Base-by-base conservation (phyloP, 1,140 invertebrate genomes). In the Helicoverpa armigera region DNA sequence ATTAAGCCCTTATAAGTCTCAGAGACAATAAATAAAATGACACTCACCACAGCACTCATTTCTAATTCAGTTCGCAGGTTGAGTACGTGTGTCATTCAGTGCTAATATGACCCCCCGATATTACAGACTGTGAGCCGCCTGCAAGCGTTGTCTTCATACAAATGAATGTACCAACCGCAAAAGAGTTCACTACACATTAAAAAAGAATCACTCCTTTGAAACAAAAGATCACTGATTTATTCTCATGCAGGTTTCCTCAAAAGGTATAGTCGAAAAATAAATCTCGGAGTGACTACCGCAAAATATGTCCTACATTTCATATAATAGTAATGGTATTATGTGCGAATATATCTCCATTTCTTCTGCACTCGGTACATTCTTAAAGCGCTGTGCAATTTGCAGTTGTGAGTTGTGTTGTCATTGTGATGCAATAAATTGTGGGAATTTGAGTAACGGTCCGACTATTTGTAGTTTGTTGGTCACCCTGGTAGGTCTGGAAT, bases 21-120 rank as follows among this genome's bases (percentile, higher is more conserved):
- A 54, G 23, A 70, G 12, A 23, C 61, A 14, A 65, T 54, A 35
- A 54, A 77, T 13, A 3, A 50, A 77, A 63, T 77, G 75, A 60
- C 50, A 23, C 48, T 50, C 29, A 29, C 60, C 50, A 77, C 29
- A 31, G 0, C 53, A 54, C 75, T 77, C 75, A 67, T 77, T 67
- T 43, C 61, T 77, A 77, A 87, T 87, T 84, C 84, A 80, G 81
- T 72, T 51, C 86, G 60, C 81, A 83, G 58, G 53, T 81, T 82
- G 35, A 76, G 56, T 67, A 83, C 83, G 76, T 80, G 82, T 80
- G 80, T 79, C 81, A 83, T 86, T 87, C 82, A 81, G 79, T 85
- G 82, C 79, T 86, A 82, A 86, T 79, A 77, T 78, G 76, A 77
- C 18, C 74, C 53, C 53, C 48, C 61, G 65, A 78, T 83, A 86